Evolutionary conservation across 2,888 invertebrate species (phyloP).

Genomic region (Epinotia brunnichana): DNA sequence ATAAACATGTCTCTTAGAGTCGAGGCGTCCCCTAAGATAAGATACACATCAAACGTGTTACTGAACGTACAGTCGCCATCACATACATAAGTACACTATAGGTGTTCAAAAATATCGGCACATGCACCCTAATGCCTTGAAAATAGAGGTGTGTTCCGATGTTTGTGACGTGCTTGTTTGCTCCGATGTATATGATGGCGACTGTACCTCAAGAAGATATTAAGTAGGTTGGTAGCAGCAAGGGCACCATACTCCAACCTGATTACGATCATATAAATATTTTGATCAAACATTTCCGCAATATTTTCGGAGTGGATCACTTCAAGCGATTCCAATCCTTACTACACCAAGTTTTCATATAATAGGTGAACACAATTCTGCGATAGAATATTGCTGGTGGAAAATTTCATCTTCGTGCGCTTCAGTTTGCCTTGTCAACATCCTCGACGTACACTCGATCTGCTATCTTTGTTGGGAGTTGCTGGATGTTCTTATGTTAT

Average conservation of each 20-base stretch:
- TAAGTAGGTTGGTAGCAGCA: neutral
- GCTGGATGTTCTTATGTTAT: conserved; percentile 34
- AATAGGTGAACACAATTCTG: conserved; percentile 46
- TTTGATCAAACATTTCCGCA: conserved; percentile 45
- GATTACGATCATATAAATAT: conserved; percentile 34
- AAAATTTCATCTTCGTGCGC: conserved; percentile 51
- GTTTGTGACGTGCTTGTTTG: too few species aligned
- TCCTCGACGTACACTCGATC: conserved; percentile 27
- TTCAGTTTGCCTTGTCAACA: conserved; percentile 52
- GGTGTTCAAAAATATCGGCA: too few species aligned
- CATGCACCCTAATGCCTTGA: too few species aligned
- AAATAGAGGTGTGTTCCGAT: too few species aligned
- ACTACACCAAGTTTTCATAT: conserved; percentile 45
- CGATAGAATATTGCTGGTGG: conserved; percentile 51
- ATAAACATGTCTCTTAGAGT: too few species aligned
- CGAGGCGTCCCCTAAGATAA: neutral
- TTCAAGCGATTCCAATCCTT: conserved; percentile 45
- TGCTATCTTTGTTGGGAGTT: conserved; percentile 39
- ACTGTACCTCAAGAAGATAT: neutral
- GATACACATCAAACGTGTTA: neutral
- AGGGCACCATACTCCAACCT: conserved; percentile 17
- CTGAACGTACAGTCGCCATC: too few species aligned
- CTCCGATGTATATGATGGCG: too few species aligned
- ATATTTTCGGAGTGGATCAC: conserved; percentile 32
- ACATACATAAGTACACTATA: too few species aligned